Percentiles rank a stretch among this genome's conserved stretches.
These are phyloP conservation scores for Tonatia bakeri DNA, from an alignment of 2,113 vertebrate species.

Conservation along the genomic window DNA sequence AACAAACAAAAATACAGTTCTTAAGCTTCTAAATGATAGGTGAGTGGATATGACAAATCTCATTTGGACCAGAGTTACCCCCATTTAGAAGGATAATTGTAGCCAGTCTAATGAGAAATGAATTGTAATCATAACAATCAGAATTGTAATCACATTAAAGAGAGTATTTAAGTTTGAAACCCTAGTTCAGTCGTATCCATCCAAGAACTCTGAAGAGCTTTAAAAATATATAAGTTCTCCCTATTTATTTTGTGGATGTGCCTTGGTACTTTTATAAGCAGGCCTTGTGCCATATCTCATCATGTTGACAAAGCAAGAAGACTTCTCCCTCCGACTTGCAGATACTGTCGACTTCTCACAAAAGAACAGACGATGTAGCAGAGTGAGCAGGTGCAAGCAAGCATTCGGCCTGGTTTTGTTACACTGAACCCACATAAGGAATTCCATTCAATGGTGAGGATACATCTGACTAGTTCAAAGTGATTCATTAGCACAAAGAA, in stretches of 20 bases:
- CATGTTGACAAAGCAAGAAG: neutral
- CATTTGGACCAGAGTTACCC: neutral
- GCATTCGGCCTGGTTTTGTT: neutral
- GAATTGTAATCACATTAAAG: neutral
- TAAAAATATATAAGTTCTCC: neutral
- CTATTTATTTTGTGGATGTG: neutral
- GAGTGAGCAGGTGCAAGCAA: neutral
- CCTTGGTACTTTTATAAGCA: neutral
- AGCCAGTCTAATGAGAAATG: neutral
- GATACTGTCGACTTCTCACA: neutral
- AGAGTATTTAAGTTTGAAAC: slow-evolving; percentile 9
- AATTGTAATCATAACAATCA: neutral
- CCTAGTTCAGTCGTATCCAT: neutral
- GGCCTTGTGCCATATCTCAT: neutral
- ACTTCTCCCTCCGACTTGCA: neutral
- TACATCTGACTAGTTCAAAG: slow-evolving; percentile 55
- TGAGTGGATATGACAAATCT: neutral
- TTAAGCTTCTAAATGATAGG: neutral
- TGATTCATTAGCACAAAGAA: slow-evolving; percentile 67
- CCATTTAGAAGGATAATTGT: neutral
- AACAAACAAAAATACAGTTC: neutral
- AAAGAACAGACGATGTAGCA: neutral
- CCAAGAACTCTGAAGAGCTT: neutral
- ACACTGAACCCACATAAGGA: slow-evolving; percentile 29
- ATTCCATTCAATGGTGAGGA: slow-evolving; percentile 36